A percentile compares a stretch with the other conserved stretches of the same genome.
phyloP scores from a whole-genome alignment of 2,113 vertebrate genomes.

The Trinectes maculatus region DNA sequence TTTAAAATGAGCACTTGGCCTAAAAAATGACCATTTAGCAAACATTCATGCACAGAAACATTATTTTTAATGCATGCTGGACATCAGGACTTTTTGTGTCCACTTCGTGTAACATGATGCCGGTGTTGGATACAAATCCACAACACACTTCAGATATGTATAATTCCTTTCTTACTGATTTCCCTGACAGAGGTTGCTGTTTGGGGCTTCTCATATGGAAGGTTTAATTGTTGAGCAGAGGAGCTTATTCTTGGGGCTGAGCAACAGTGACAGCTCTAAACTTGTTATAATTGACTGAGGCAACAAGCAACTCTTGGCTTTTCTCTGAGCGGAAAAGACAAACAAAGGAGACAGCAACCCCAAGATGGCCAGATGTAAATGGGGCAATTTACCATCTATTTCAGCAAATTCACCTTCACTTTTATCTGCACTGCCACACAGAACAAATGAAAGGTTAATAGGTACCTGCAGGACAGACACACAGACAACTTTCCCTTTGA shows the following conservation, averaged over 20 bases:
- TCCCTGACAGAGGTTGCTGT: neutral
- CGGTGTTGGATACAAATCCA: no score
- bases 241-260: constrained; percentile 48
- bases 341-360: constrained; percentile 43
- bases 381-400: constrained; percentile 55
- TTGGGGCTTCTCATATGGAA: constrained; percentile 28
- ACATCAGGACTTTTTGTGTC: no score
- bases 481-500: constrained; percentile 48
- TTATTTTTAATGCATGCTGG: no score
- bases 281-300: constrained; percentile 70
- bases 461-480: constrained; percentile 40
- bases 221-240: constrained; percentile 54
- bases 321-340: constrained; percentile 50
- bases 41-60: no score
- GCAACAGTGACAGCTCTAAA: constrained; percentile 53
- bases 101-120: no score
- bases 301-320: constrained; percentile 46
- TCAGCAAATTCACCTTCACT: constrained; percentile 48
- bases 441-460: constrained; percentile 76
- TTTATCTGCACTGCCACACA: constrained; percentile 57
- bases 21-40: no score
- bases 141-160: neutral
- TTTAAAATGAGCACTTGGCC: no score
- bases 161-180: neutral
- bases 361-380: constrained; percentile 58